Evolutionary conservation across 2,113 vertebrate genomes (phyloP).

Genomic region (Procavia capensis): DNA sequence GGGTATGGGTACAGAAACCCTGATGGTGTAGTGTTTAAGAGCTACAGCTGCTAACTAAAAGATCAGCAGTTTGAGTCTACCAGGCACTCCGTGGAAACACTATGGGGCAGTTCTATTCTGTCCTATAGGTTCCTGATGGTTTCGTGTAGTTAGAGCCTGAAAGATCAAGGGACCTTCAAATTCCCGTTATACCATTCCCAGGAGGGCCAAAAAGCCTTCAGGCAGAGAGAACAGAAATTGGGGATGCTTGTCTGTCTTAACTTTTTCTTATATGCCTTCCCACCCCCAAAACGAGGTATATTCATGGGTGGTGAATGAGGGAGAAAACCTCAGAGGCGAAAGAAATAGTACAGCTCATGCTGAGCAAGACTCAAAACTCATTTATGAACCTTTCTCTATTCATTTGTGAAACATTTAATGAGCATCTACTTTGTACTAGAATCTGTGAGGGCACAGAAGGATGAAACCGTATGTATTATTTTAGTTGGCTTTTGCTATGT

Average conservation of each 20-base stretch:
- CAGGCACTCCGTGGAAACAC: no score
- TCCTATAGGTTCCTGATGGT: no score
- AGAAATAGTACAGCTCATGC: neutral
- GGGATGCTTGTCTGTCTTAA: neutral
- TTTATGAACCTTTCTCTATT: neutral
- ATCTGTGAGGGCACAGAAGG: neutral
- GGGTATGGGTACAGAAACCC: neutral
- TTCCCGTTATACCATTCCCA: neutral
- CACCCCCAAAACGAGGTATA: neutral
- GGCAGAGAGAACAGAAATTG: neutral
- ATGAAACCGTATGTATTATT: neutral
- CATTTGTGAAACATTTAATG: neutral
- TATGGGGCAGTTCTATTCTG: no score
- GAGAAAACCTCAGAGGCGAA: neutral
- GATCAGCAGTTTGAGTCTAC: no score
- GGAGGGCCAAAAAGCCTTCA: neutral
- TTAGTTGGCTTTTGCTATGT: constrained; percentile 19
- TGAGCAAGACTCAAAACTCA: constrained; percentile 19
- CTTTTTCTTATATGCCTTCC: neutral
- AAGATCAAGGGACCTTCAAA: neutral
- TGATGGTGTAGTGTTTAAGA: no score
- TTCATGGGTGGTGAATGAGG: neutral
- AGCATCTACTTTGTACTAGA: neutral
- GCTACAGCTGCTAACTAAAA: no score
- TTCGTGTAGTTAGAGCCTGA: neutral